Base-by-base conservation (phyloP, 2,797 vertebrate species). In the Erethizon dorsatum region DNA sequence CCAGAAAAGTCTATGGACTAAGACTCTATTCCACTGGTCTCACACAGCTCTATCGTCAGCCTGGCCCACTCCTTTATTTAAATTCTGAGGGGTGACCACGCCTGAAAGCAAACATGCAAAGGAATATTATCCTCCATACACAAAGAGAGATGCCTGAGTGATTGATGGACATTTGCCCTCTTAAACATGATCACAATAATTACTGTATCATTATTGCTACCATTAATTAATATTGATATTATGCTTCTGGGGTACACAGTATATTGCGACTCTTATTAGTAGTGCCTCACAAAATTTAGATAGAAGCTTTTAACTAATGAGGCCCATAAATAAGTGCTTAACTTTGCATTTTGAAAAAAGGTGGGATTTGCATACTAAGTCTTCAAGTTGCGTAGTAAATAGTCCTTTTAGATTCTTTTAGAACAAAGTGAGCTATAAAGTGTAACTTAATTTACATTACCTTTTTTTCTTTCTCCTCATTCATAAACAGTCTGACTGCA, bases 351-450 rank as follows among this genome's bases (percentile, higher is more conserved):
- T 78, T 12, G 18, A 1, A 45, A 61, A 87, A 93, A 45, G 11
- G 54, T 75, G 37, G 33, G 17, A 31, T 20, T 91, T 94, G 50
- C 15, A 24, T 78, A 83, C 45, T 92, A 24, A 90, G 28, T 88
- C 63, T 89, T 69, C 63, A 80, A 65, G 69, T 86, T 80, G 26
- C 28, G 24, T 57, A 22, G 37, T 82, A 87, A 93, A 78, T 54
- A 84, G 52, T 31, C 33, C 11, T 61, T 96, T 91, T 94, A 54
- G 75, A 26, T 86, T 93, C 33, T 87, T 94, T 91, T 47, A 73
- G 57, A 94, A 85, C 15, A 56, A 83, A 93, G 33, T 33, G n/a
- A 93, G 50, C 77, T 97, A 47, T 79, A 88, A 89, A 61, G 26
- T 79, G 11, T 79, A 56, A n/a, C 61, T 91, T 79, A 24, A 65